Conservation (phyloP, 2,888 invertebrate genomes). For the Scaptomyza polygonia region DNA sequence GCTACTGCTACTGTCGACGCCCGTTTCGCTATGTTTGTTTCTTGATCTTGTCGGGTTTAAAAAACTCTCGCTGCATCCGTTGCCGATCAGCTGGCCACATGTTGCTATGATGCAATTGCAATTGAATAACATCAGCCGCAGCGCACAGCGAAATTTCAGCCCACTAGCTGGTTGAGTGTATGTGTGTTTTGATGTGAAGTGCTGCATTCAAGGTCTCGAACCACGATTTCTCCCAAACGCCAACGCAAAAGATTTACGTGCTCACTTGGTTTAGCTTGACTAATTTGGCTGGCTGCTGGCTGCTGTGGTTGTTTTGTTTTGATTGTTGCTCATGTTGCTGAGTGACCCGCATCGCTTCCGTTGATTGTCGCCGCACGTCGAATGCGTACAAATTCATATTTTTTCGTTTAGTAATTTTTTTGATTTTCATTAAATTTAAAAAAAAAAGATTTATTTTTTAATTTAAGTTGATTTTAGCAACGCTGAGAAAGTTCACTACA, state of each 20-base stretch:
- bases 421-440: conserved; percentile 59
- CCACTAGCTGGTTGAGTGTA: conserved; percentile 11
- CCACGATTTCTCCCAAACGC: conserved; percentile 71
- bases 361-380: conserved; percentile 65
- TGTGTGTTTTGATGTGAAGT: conserved; percentile 7
- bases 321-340: conserved; percentile 16
- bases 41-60: conserved; percentile 78
- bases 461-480: conserved; percentile 42
- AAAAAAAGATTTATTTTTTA: conserved; percentile 31
- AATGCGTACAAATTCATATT: conserved; percentile 66
- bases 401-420: conserved; percentile 25
- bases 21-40: conserved; percentile 52
- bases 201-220: conserved; percentile 74
- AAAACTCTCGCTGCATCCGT: conserved; percentile 73
- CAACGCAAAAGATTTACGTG: conserved; percentile 67
- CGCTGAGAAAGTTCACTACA: conserved; percentile 63
- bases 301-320: conserved; percentile 18
- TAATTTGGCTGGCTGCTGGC: conserved; percentile 53
- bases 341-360: conserved; percentile 78
- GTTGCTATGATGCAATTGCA: conserved; percentile 76
- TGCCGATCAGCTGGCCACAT: conserved; percentile 58
- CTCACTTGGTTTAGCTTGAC: conserved; percentile 66
- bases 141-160: conserved; percentile 67
- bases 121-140: conserved; percentile 68
- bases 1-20: conserved; percentile 40